Evolutionary conservation across 1,140 invertebrate species (phyloP), one percentile per base, ranked within the genome.

Genomic region (Drosophila guanche): DNA sequence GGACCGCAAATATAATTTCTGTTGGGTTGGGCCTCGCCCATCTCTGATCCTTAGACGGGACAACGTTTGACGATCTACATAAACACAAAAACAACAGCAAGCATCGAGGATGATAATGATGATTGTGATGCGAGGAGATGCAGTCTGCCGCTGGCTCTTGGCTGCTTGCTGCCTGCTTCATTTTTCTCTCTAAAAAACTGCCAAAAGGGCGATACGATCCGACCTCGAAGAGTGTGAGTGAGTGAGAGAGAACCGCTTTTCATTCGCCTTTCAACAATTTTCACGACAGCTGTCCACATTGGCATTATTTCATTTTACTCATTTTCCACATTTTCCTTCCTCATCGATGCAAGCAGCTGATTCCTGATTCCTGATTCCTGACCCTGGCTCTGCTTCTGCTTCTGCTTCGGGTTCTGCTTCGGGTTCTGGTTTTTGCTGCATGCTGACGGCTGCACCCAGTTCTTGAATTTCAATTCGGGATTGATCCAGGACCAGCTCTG

Each of bases 341-440:
- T 33, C 63, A 27, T 47, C 7, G 25, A 69, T 68, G 71, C 72
- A 76, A 79, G 76, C 80, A 85, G 81, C 80, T 85, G 81, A 85
- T 85, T 85, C 80, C 80, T 85, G 80, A 85, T 85, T 85, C 80
- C 80, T 85, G 80, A 84, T 84, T 84, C 81, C 81, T 85, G 80
- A 85, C 80, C 80, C 81, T 42, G 80, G 50, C 29, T 58, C 65
- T 56, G 59, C 55, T 42, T 57, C 52, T 23, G 40, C 6, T 50
- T 47, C 50, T 51, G 41, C 22, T 43, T 68, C 14, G 25, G 29
- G 51, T 71, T 62, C 70, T 23, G n/a, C n/a, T n/a, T n/a, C n/a
- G n/a, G 40, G 59, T 61, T 62, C 58, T 57, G 51, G 40, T 50
- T 66, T 46, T 40, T 53, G 16, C 29, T 33, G 29, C 29, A 33